Evolutionary conservation across 2,888 invertebrate genomes (phyloP), one percentile per base, ranked within the genome.

Genomic region (Megamerina dolium): DNA sequence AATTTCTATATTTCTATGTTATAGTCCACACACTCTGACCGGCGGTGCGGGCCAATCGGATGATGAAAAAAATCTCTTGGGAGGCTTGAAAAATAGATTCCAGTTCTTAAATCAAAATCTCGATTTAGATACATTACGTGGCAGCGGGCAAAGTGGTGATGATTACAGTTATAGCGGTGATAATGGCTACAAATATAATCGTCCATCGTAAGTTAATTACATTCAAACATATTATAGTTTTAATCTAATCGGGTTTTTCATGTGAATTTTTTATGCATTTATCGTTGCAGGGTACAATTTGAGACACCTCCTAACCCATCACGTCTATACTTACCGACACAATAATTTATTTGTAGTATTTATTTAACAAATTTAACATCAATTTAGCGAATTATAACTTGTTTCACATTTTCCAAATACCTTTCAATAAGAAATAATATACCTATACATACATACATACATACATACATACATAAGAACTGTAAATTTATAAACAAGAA

Each of bases 61-160:
- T 56, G 40, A 33, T 27, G 39, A 42, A 46, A 59, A 30, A 31
- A 35, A 41, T 32, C 21, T 37, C 5, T 37, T 45, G 14, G 43
- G 45, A 30, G 40, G 42, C 16, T 19, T 35, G 2, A 50, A 64
- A 52, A 68, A 64, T 39, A 57, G 60, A 41, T 68, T 68, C 57
- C 66, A 68, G 52, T 68, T 68, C 49, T 57, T 68, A 36, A 66
- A 64, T 30, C 68, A 68, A 54, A 58, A 64, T 39, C 47, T 51
- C n/a, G 63, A 64, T n/a, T 33, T 26, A 0, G 54, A 54, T 33
- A 51, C 34, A 31, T 41, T 57, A 38, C 55, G 60, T 41, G 68
- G 66, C 45, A 64, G 62, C 40, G 60, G 57, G 5, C 64, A 66
- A 50, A 65, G 64, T 46, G 64, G 66, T 16, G 64, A 66, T 40